Percentiles rank a stretch among this genome's conserved stretches.
Conservation (phyloP, 2,113 vertebrate species). For the Recurvirostra avosetta region DNA sequence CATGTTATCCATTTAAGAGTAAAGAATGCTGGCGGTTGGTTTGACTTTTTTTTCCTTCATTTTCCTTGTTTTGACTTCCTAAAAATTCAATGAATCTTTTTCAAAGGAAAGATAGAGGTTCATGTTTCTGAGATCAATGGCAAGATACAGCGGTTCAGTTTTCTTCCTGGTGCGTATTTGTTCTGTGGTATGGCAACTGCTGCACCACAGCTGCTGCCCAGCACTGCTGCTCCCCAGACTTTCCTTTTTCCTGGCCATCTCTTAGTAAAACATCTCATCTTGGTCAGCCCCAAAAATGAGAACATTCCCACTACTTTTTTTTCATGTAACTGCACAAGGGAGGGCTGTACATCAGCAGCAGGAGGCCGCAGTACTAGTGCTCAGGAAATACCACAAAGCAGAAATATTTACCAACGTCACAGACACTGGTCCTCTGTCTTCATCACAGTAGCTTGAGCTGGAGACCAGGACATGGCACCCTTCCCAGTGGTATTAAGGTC, state of each 20-base stretch:
- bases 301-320: background rate
- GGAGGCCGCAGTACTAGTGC: background rate
- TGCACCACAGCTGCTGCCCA: background rate
- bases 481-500: background rate
- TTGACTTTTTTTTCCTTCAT: background rate
- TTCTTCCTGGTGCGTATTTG: background rate
- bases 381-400: background rate
- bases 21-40: background rate
- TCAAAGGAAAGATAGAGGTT: background rate
- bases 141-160: background rate
- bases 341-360: background rate
- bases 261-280: background rate
- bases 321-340: background rate
- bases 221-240: background rate
- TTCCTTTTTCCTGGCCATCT: background rate
- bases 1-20: background rate
- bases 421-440: background rate
- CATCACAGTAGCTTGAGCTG: background rate
- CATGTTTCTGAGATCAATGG: background rate
- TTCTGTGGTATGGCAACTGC: background rate
- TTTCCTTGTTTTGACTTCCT: background rate
- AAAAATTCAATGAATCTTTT: background rate
- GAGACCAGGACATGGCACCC: background rate
- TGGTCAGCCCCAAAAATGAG: background rate
- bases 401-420: background rate